These are phyloP conservation scores for Araneus ventricosus DNA, from an alignment of 1,140 invertebrate genomes.

Conservation along the genomic window DNA sequence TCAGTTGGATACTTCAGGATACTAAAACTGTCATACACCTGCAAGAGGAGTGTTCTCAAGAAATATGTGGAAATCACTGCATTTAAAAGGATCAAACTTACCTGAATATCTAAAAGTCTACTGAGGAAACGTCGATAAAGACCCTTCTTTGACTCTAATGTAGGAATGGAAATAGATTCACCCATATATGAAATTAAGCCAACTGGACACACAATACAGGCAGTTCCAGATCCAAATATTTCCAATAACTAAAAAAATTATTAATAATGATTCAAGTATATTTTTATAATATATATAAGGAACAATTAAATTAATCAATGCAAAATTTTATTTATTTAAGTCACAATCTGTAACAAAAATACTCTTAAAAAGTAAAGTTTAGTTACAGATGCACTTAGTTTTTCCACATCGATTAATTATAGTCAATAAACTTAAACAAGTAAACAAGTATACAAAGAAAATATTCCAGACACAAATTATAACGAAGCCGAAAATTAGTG, in stretches of 20 bases:
- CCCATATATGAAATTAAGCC: constrained; percentile 88
- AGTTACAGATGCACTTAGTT: neutral
- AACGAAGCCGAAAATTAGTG: no score
- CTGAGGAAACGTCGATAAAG: constrained; percentile 62
- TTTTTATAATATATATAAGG: neutral
- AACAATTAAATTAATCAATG: neutral
- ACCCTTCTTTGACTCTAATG: constrained; percentile 47
- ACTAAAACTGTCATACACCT: neutral
- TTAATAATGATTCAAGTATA: neutral
- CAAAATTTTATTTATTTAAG: neutral
- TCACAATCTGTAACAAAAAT: no score
- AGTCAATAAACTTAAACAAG: no score
- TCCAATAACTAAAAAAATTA: constrained; percentile 83
- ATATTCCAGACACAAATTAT: no score
- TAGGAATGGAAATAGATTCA: constrained; percentile 78
- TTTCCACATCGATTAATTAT: neutral
- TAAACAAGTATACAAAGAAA: no score
- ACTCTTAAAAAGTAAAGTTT: neutral
- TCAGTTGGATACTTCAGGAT: neutral
- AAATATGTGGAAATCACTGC: neutral
- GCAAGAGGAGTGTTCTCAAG: neutral
- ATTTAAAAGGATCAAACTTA: neutral
- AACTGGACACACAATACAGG: constrained; percentile 94
- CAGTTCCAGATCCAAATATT: constrained; percentile 96
- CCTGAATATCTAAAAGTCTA: constrained; percentile 76